Evolutionary conservation across 2,888 invertebrate species (phyloP).

Genomic region (Dromius quadrimaculatus): DNA sequence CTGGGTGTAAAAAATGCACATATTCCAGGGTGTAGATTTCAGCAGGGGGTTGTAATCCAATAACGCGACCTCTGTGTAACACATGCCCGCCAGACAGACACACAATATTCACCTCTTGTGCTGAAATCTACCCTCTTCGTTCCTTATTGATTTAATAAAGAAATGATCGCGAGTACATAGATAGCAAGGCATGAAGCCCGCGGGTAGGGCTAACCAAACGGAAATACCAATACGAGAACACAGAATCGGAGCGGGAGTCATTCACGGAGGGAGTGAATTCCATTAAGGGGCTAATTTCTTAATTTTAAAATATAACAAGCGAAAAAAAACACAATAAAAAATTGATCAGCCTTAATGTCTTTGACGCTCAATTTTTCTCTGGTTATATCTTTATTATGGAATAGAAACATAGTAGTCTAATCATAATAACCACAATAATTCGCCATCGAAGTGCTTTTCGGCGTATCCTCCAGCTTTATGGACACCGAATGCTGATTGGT

Average conservation of each 20-base stretch:
- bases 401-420: too few species aligned
- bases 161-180: slow-evolving; percentile 61
- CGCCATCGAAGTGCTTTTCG: too few species aligned
- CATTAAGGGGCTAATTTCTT: not conserved
- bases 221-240: slow-evolving; percentile 12
- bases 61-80: slow-evolving; percentile 60
- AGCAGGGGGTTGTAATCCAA: slow-evolving; percentile 62
- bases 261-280: not conserved
- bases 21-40: not conserved
- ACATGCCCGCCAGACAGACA: slow-evolving; percentile 46
- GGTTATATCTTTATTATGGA: too few species aligned
- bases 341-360: too few species aligned
- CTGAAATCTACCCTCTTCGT: slow-evolving; percentile 59
- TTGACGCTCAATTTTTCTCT: too few species aligned
- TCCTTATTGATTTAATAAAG: slow-evolving; percentile 65
- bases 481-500: too few species aligned
- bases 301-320: too few species aligned
- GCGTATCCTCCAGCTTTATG: too few species aligned
- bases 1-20: not conserved
- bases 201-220: slow-evolving; percentile 23
- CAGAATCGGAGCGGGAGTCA: not conserved
- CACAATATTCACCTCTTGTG: slow-evolving; percentile 54
- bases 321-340: too few species aligned
- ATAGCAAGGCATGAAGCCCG: slow-evolving; percentile 20
- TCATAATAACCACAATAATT: too few species aligned